Evolutionary conservation across 2,888 invertebrate genomes (phyloP).

Genomic region (Alviniconcha strummeri): DNA sequence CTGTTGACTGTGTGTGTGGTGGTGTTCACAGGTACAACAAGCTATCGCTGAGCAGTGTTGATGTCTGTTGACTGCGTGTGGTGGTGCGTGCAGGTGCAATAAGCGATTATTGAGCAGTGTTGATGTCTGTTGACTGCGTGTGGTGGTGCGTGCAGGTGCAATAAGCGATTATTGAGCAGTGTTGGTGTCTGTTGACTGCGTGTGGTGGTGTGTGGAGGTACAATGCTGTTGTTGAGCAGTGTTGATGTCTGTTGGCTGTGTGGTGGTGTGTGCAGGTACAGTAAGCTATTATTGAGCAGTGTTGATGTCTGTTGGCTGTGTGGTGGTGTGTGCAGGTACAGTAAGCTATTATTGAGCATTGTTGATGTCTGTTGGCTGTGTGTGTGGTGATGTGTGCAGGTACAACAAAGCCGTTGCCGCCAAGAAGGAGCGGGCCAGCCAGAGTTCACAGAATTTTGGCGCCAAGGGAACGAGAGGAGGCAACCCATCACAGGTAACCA

Average conservation of each 20-base stretch:
- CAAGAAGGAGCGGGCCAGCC: constrained; percentile 72
- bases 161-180: background rate
- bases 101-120: too few relatives aligned
- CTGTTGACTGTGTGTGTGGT: background rate
- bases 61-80: background rate
- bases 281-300: background rate
- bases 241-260: background rate
- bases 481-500: constrained; percentile 59
- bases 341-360: background rate
- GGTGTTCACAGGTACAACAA: background rate
- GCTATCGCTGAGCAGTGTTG: background rate
- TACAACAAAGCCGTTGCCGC: constrained; percentile 74
- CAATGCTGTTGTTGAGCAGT: background rate
- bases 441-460: constrained; percentile 68
- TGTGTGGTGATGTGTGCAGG: constrained; percentile 47
- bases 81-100: background rate
- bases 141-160: background rate
- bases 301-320: background rate
- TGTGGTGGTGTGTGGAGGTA: background rate
- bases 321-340: background rate
- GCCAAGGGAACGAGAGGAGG: constrained; percentile 68
- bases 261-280: background rate
- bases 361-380: background rate
- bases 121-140: background rate
- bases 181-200: background rate